phyloP scores from a whole-genome alignment of 1,140 invertebrate species.

The Bemisia tabaci region DNA sequence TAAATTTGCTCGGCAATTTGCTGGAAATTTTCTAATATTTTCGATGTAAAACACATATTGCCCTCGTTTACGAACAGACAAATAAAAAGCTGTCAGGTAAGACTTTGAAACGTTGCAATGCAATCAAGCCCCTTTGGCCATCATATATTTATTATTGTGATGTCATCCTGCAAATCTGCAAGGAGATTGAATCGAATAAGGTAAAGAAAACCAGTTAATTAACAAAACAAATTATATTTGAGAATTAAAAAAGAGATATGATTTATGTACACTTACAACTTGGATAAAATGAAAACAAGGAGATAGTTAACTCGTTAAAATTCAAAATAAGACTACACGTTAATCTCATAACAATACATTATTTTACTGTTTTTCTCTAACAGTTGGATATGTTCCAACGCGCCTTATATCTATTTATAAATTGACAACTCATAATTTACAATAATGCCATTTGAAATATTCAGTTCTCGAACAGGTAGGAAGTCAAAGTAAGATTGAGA shows the following conservation, averaged over 20 bases:
- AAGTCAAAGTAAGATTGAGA: too few relatives aligned
- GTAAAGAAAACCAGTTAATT: not conserved
- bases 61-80: too few relatives aligned
- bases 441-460: too few relatives aligned
- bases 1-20: too few relatives aligned
- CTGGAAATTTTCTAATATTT: too few relatives aligned
- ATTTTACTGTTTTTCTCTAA: not conserved
- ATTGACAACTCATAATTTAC: not conserved
- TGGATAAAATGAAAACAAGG: not conserved
- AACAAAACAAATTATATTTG: not conserved
- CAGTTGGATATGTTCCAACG: not conserved
- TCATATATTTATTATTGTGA: too few relatives aligned
- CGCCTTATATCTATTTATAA: not conserved
- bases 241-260: not conserved
- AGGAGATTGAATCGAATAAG: not conserved
- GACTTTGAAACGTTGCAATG: too few relatives aligned
- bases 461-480: too few relatives aligned
- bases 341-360: not conserved
- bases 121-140: too few relatives aligned
- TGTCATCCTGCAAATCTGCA: too few relatives aligned
- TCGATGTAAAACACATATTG: too few relatives aligned
- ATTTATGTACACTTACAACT: not conserved
- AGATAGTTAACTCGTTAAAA: not conserved
- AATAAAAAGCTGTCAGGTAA: too few relatives aligned
- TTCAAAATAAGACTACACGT: not conserved